Evolutionary conservation across 2,888 invertebrate species (phyloP), one percentile per base, ranked within the genome.

Genomic region (Lysandra coridon): DNA sequence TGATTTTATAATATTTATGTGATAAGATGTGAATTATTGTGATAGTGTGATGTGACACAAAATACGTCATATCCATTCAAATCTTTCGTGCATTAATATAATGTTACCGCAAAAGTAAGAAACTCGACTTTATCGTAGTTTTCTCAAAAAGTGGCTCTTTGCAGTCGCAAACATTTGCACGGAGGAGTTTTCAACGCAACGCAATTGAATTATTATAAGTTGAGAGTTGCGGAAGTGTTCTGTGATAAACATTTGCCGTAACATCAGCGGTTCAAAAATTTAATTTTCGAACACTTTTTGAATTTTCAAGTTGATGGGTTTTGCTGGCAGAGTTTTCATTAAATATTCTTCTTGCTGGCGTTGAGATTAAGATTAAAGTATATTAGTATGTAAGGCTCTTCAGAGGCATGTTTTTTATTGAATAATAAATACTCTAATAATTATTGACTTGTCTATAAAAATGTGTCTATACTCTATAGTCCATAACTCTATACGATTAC

Each of bases 101-200:
- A 85, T 83, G 83, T 82, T 80, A 81, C 83, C 84, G 85, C 83
- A 84, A 84, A 86, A 84, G 85, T 86, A 81, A 80, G 83, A 83
- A 86, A 85, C 83, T 86, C 84, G 83, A 84, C 83, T 86, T 86
- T 84, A 85, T 84, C 81, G 81, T 81, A 85, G 83, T 86, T 87
- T 88, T 86, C 86, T 87, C 82, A 79, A 83, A 86, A 87, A 87
- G 84, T 83, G 84, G 84, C 83, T 83, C 82, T 82, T 69, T 83
- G 80, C 83, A 85, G 84, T 84, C 83, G 83, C 87, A 85, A 88
- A 85, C 85, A 85, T 88, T 88, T 86, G 85, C 84, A 84, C 81
- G 83, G 82, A 86, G 85, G 83, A 86, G 82, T 85, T 86, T 86
- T 84, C 85, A 85, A 84, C 82, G 80, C 81, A 83, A 84, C 83